Conservation (phyloP, 1,140 invertebrate genomes). For the Solenopsis fugax region DNA sequence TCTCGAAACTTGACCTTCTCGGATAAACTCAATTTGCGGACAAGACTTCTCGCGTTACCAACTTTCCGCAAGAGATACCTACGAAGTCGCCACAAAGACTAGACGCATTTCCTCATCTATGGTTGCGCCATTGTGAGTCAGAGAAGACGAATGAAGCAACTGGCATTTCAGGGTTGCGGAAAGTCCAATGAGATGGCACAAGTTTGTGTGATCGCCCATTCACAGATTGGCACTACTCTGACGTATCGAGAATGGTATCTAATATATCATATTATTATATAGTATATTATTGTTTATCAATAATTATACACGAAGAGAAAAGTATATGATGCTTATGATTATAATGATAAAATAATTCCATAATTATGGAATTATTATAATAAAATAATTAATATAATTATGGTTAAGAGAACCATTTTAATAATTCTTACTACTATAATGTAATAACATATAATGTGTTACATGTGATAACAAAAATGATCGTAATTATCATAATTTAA, state of each 20-base stretch:
- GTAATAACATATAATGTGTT: too few relatives aligned
- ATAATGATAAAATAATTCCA: too few relatives aligned
- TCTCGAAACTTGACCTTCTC: slow-evolving; percentile 54
- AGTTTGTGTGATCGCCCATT: slow-evolving; percentile 4
- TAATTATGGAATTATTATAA: too few relatives aligned
- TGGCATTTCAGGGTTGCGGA: neutral
- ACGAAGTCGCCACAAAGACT: slow-evolving; percentile 75
- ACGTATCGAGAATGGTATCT: neutral
- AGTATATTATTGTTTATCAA: neutral
- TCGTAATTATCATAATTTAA: too few relatives aligned
- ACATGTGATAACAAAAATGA: too few relatives aligned
- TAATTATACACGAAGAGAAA: neutral
- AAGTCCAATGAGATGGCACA: slow-evolving; percentile 3
- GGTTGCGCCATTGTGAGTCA: slow-evolving; percentile 60
- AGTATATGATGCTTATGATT: too few relatives aligned
- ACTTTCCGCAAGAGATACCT: slow-evolving; percentile 56
- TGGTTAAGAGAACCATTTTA: too few relatives aligned
- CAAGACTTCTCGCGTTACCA: slow-evolving; percentile 61
- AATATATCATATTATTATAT: too few relatives aligned
- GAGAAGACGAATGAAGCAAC: slow-evolving; percentile 49
- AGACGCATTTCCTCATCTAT: slow-evolving; percentile 62
- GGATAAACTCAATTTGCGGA: slow-evolving; percentile 56
- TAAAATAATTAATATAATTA: too few relatives aligned
- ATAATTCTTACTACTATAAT: too few relatives aligned
- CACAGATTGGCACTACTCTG: neutral